Evolutionary conservation across 2,113 vertebrate genomes (phyloP).

Genomic region (Butorides virescens): DNA sequence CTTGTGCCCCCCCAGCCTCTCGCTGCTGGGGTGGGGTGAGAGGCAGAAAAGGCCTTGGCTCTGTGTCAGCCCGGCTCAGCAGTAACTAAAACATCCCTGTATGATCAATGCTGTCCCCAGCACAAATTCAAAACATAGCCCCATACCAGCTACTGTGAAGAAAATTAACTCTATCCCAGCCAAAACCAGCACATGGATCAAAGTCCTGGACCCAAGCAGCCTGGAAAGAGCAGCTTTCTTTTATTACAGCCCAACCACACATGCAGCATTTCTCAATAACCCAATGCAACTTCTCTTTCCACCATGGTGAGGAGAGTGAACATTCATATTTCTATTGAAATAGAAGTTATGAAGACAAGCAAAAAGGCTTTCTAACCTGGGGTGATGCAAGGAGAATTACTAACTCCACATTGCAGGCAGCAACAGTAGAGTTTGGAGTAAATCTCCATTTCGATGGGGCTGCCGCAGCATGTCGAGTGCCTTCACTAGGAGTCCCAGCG

Average conservation of each 20-base stretch:
- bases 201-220: not conserved
- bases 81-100: no score
- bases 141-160: no score
- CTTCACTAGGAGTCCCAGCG: not conserved
- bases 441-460: not conserved
- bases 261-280: not conserved
- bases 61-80: no score
- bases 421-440: not conserved
- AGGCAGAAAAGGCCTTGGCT: no score
- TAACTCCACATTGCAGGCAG: not conserved
- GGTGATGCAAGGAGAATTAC: not conserved
- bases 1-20: no score
- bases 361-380: not conserved
- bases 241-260: not conserved
- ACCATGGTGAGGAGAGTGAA: not conserved
- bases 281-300: not conserved
- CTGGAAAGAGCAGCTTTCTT: not conserved
- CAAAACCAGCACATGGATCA: not conserved
- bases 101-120: no score
- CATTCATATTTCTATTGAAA: not conserved
- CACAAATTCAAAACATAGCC: no score
- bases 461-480: not conserved
- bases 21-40: no score
- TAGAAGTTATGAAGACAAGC: not conserved
- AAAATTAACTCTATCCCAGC: no score